Base-by-base conservation (phyloP, 2,888 invertebrate species). In the Diaphora mendica region DNA sequence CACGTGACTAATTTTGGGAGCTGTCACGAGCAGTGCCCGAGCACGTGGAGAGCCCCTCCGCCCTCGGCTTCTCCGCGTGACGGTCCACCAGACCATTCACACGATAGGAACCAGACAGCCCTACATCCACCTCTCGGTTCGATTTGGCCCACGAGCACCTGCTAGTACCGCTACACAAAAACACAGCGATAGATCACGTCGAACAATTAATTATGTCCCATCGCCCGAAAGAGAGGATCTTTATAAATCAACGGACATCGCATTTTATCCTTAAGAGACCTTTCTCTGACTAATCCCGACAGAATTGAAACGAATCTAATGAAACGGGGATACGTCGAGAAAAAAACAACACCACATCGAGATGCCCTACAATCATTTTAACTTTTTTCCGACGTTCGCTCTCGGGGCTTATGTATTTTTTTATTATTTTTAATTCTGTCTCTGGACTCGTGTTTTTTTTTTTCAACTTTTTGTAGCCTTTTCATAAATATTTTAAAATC, bases 401-500 rank as follows among this genome's bases (percentile, higher is more conserved):
- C 92, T 92, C 91, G 92, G 89, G 87, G 88, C 89, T 90, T 89
- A 91, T 90, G 79, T 82, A 67, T 78, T 84, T 84, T 93, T 91
- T 91, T 90, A 86, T 91, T 93, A 88, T 92, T 94, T 94, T 93
- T 93, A 91, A 93, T 93, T 92, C 93, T 92, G 93, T 95, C 92
- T 91, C 90, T 93, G 92, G 91, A 90, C 91, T 91, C 87, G 86
- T 86, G 85, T 76, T 78, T 91, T 89, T 88, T 88, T 84, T 79
- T n/a, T n/a, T n/a, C n/a, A 80, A 81, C 83, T 89, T 91, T 91
- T 92, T 92, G 91, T 90, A 91, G 91, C 90, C 94, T 94, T 94
- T 94, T 94, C 94, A 95, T 94, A 95, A 94, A 95, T 95, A 95
- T 95, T 95, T 95, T 94, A 94, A 93, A 95, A 95, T 95, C 94